Conservation (phyloP, 1,140 invertebrate species). For the Dysdera silvatica region DNA sequence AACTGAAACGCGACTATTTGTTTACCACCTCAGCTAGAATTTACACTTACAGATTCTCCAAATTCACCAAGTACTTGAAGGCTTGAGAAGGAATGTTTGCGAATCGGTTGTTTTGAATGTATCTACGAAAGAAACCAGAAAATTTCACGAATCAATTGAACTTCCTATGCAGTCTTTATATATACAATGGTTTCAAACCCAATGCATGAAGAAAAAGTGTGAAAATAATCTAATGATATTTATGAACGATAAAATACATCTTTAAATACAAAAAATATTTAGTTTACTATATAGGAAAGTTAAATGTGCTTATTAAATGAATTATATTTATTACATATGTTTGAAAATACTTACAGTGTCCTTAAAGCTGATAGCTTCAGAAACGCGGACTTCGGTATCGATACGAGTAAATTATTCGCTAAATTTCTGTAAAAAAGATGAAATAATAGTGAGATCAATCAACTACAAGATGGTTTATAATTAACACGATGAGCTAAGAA, state of each 20-base stretch:
- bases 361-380: slow-evolving; percentile 11
- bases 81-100: slow-evolving; percentile 14
- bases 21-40: background rate
- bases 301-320: background rate
- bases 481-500: too few species aligned
- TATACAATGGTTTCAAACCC: too few species aligned
- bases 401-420: slow-evolving; percentile 16
- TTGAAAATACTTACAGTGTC: slow-evolving; percentile 13
- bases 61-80: slow-evolving; percentile 8
- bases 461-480: too few species aligned
- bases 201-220: too few species aligned
- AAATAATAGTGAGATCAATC: too few species aligned
- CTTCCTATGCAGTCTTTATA: too few species aligned
- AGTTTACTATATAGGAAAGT: background rate
- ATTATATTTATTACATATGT: background rate
- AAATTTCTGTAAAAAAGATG: slow-evolving; percentile 11
- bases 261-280: too few species aligned
- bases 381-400: slow-evolving; percentile 18
- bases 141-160: too few species aligned
- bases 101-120: slow-evolving; percentile 18
- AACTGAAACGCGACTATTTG: background rate
- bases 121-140: too few species aligned
- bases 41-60: slow-evolving; percentile 25
- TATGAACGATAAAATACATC: too few species aligned
- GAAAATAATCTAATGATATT: too few species aligned